Percentiles rank a stretch among this genome's conserved stretches.
Conservation (phyloP, 2,888 invertebrate genomes). For the Epirrita christyi region DNA sequence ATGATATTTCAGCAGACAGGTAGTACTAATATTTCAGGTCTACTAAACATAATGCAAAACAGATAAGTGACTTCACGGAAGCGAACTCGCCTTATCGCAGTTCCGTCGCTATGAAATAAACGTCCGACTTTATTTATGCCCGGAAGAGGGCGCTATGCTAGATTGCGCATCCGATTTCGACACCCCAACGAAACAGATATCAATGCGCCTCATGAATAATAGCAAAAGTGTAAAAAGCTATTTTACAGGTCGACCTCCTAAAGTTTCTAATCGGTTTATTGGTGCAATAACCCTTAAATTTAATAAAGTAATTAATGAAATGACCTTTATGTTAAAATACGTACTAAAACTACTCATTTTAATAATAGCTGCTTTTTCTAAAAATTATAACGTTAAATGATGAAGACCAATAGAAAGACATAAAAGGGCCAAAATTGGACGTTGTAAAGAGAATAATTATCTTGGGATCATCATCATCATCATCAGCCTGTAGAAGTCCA, state of each 20-base stretch:
- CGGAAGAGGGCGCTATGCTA: conserved; percentile 70
- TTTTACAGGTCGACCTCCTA: not conserved
- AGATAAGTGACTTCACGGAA: conserved; percentile 46
- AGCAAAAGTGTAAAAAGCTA: not conserved
- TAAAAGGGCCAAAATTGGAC: no score
- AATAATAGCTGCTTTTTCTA: no score
- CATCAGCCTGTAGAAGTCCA: no score
- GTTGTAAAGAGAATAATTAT: no score
- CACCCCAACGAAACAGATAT: conserved; percentile 68
- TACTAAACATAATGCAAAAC: conserved; percentile 6
- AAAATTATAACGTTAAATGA: no score
- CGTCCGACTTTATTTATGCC: conserved; percentile 75
- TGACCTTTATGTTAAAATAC: no score
- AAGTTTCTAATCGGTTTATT: no score
- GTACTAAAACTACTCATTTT: no score
- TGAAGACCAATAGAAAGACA: no score
- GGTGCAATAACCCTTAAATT: no score
- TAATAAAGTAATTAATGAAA: no score
- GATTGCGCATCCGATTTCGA: conserved; percentile 70
- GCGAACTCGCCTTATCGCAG: conserved; percentile 67
- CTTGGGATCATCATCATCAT: no score
- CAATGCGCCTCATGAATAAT: not conserved
- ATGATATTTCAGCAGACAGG: not conserved
- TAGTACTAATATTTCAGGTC: not conserved
- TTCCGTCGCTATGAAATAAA: conserved; percentile 79